Base-by-base conservation (phyloP, 2,888 invertebrate genomes). In the Diabrotica balteata region DNA sequence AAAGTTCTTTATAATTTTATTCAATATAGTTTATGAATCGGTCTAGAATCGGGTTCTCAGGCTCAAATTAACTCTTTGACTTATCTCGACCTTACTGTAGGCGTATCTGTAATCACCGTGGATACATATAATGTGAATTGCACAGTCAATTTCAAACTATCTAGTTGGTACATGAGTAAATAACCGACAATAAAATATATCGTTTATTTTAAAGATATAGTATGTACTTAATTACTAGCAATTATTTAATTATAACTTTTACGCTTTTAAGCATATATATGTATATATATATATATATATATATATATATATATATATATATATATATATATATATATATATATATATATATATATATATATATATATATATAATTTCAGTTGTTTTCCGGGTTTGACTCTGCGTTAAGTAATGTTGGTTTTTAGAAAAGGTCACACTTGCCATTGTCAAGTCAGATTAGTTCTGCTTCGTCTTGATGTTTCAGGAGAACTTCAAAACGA, bases 41-140 rank as follows among this genome's bases (percentile, higher is more conserved):
- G 3, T 32, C 32, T 32, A 32, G 32, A 32, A 32, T 47, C 10
- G 47, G 71, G 68, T 70, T 72, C 72, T 52, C 72, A 72, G 57
- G 68, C 49, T 63, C 66, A 52, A 70, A 68, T 72, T 62, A 66
- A 57, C 62, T 59, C 44, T 66, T 70, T 72, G 68, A 72, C 72
- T 66, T 68, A 10, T 61, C 60, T 66, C 63, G 66, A 71, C 69
- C 72, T 68, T 59, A 10, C 57, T 42, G 70, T 72, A 59, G 72
- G 72, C 66, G 70, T 51, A 57, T 44, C 54, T 59, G 44, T 46
- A 67, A 69, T 71, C 59, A 62, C 61, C 52, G 44, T 58, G 67
- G 45, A 57, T 43, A 32, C 43, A 54, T 11, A 32, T 32, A 32
- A 42, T 54, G n/a, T 43, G 7, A 54, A 54, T 54, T 70, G 22